Base-by-base conservation (phyloP, 2,888 invertebrate genomes). In the Machimus atricapillus region DNA sequence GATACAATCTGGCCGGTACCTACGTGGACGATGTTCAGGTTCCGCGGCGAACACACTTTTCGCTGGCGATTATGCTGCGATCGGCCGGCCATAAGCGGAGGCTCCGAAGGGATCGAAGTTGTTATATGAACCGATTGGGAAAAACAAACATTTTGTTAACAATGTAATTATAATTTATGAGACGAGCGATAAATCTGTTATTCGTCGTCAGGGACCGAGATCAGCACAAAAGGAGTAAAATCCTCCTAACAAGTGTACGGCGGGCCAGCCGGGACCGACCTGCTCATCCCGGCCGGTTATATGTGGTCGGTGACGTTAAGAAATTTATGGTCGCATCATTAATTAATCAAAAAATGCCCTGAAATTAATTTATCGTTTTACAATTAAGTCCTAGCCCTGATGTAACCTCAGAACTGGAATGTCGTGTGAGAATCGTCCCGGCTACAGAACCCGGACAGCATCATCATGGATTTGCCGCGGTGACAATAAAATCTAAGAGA, bases 91-190 rank as follows among this genome's bases (percentile, higher is more conserved):
- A 66, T 58, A 83, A 74, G 85, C 43, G 85, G 85, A 46, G 43
- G 43, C 85, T 16, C 73, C 52, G 58, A 74, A 85, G 46, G 74
- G 46, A 74, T 85, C 74, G 85, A 73, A 82, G 82, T 82, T 82
- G 82, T 82, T 82, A 82, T 82, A 37, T 66, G 82, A 82, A 82
- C 82, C 82, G 82, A 82, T 66, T 66, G 82, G 73, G 82, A 86
- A 86, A 86, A 86, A 86, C 86, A 86, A 86, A 86, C 86, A 86
- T 86, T 86, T 86, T 79, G 86, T 86, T 86, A 86, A 86, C 86
- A 86, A 86, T 86, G 86, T 86, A 86, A 86, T 86, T 86, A 86
- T 86, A 81, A 86, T 86, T 86, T 86, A 86, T 86, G 86, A 86
- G 81, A 73, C 46, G 79, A 46, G 52, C 86, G 86, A 86, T 86